Base-by-base conservation (phyloP, 2,113 vertebrate species). In the Lethenteron camtschaticum region DNA sequence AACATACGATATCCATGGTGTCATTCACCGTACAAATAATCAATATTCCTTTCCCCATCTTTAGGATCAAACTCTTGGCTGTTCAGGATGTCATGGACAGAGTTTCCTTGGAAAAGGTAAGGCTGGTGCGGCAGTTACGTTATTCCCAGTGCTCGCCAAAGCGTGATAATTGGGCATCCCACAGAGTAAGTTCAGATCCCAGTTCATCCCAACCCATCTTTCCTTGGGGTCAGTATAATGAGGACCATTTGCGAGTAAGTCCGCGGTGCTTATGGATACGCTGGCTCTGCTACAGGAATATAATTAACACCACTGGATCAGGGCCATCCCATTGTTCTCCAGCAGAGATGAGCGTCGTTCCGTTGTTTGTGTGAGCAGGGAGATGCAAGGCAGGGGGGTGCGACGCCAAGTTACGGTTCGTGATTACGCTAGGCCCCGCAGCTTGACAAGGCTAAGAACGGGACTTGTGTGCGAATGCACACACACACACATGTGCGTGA, bases 51-150 rank as follows among this genome's bases (percentile, higher is more conserved):
- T 55, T 11, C 68, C 41, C 41, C 41, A 41, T 41, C 41, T 41
- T 41, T 41, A 72, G 71, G 57, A 72, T 72, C 57, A 68, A 72
- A 20, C 57, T 72, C 55, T 69, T 72, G 71, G 71, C 71, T 11
- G 55, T 72, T 9, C 71, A 72, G 14, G 71, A 72, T 55, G 68
- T 72, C 24, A 58, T 72, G 57, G n/a, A 72, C 57, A 69, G 70
- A 69, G 71, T 60, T 58, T 68, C 68, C 57, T 69, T 72, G 12
- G 71, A 72, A 13, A 60, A 72, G 71, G 71, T 72, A 72, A 69
- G 1, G 20, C 68, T 10, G n/a, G 3, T 14, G 12, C 24, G 11
- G 20, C 56, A 9, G 4, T 41, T 10, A 9, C 18, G 41, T 41
- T 5, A 41, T 7, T 41, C 41, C 41, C 41, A 41, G 41, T 41